Evolutionary conservation across 2,888 invertebrate genomes (phyloP), one percentile per base, ranked within the genome.

Genomic region (Nymphalis urticae): DNA sequence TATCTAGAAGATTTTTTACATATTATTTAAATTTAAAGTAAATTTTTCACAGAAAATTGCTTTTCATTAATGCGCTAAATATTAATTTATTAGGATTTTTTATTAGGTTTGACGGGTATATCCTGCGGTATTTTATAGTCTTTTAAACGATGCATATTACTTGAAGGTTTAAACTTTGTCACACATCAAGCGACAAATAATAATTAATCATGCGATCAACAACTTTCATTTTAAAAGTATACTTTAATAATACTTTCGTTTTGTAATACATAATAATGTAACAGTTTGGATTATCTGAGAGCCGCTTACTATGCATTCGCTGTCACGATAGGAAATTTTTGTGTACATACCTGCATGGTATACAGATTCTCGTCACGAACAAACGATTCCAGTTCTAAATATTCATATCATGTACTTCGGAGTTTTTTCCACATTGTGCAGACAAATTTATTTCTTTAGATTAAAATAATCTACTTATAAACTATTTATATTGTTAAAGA

Each of bases 361-460:
- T 78, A 77, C 78, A 82, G 82, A 89, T 87, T 85, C 85, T 85
- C 85, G 86, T 88, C 89, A 89, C 87, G 86, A 86, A 82, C 84
- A 82, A 81, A 85, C 82, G 81, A 81, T 82, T 82, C 80, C 75
- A 71, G 73, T 79, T 79, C 80, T 82, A 82, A 82, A 85, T 87
- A 85, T 86, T 86, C 83, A 83, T 80, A 70, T 72, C 76, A 75
- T 75, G 81, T 79, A 79, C 75, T 56, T 32, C 76, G 72, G 73
- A 72, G 72, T 73, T 77, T 77, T 76, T 75, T 73, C 72, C 73
- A 74, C 72, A 69, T 71, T 75, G 71, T 69, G 75, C 70, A 73
- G 71, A 65, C 72, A 60, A 71, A 62, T 56, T 32, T 69, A 70
- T 73, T 69, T 74, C 70, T 74, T 71, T 69, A 71, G 66, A 54